Conservation (phyloP, 2,113 vertebrate genomes). For the Caretta caretta region DNA sequence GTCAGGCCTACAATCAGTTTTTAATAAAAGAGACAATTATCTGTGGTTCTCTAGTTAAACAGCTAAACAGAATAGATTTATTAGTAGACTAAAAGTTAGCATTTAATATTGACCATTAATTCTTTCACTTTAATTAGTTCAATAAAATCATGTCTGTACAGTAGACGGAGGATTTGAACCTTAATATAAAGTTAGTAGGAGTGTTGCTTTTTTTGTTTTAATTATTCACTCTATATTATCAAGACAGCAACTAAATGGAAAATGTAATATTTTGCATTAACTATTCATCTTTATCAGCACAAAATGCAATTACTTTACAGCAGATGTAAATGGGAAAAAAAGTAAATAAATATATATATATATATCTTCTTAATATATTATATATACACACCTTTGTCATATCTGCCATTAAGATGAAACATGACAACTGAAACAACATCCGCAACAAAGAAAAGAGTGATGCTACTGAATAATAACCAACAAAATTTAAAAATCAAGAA, state of each 20-base stretch:
- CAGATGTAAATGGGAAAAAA: not conserved
- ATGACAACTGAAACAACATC: not conserved
- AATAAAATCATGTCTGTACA: conserved; percentile 19
- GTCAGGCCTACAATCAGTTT: not conserved
- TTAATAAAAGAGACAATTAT: accelerated
- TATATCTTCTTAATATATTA: not conserved
- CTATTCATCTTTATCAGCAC: conserved; percentile 2
- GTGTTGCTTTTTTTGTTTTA: not conserved
- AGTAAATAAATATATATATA: not conserved
- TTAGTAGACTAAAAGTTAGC: not conserved
- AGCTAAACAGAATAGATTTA: not conserved
- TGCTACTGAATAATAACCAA: not conserved
- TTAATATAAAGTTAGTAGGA: not conserved
- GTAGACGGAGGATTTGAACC: not conserved
- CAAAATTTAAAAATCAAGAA: not conserved
- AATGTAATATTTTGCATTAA: not conserved
- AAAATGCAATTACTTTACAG: not conserved
- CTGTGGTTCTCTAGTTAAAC: not conserved
- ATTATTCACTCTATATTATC: not conserved
- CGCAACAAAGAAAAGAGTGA: not conserved
- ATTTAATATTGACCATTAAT: not conserved
- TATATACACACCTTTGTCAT: not conserved
- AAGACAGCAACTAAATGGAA: not conserved
- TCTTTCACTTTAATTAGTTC: conserved; percentile 1
- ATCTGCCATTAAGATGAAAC: not conserved